Percentiles rank a stretch among this genome's conserved stretches.
phyloP scores from a whole-genome alignment of 1,140 invertebrate species.

The Hylaeus anthracinus region DNA sequence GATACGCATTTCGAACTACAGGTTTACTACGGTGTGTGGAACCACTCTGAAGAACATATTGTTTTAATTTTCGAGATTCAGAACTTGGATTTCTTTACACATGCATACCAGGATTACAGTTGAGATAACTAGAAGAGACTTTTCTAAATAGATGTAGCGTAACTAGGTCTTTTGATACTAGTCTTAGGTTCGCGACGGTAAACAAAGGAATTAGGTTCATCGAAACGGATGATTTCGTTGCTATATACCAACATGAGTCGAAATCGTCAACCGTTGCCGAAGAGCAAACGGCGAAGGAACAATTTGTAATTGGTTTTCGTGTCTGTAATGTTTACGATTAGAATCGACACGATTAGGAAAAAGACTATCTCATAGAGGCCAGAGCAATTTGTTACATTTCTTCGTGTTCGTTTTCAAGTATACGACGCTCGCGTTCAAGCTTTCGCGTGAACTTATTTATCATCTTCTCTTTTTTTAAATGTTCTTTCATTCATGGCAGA shows the following conservation, averaged over 20 bases:
- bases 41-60: background rate
- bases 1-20: slow-evolving; percentile 76
- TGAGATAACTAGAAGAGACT: slow-evolving; percentile 11
- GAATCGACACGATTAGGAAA: slow-evolving; percentile 3
- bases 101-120: background rate
- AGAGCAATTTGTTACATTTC: background rate
- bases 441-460: slow-evolving; percentile 13
- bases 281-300: background rate
- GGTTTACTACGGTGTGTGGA: slow-evolving; percentile 9
- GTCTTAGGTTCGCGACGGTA: slow-evolving; percentile 21
- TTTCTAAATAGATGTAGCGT: slow-evolving; percentile 27
- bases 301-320: background rate
- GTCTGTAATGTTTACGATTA: background rate
- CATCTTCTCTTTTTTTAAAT: background rate
- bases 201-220: slow-evolving; percentile 1
- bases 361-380: background rate
- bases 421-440: background rate
- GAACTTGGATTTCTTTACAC: slow-evolving; percentile 51
- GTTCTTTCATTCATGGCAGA: background rate
- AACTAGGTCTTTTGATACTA: slow-evolving; percentile 49
- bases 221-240: slow-evolving; percentile 5
- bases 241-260: background rate
- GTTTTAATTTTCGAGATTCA: slow-evolving; percentile 68
- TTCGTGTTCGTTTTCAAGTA: slow-evolving; percentile 17
- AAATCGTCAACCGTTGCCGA: background rate